Percentiles rank a stretch among this genome's conserved stretches.
Conservation (phyloP, 2,797 vertebrate species). For the Cossypha polioptera region DNA sequence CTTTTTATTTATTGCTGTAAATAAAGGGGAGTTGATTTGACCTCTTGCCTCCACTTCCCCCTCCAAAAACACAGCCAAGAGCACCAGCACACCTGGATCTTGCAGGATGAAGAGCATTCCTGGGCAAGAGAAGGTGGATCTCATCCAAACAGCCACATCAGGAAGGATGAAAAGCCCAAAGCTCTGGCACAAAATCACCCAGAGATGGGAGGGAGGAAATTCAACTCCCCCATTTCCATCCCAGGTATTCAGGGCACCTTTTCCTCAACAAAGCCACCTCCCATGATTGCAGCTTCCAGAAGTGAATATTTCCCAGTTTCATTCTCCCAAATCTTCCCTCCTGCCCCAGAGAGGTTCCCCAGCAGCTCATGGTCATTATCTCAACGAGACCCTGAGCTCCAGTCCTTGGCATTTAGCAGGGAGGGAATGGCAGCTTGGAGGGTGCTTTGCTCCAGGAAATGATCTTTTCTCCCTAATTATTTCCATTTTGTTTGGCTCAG, state of each 20-base stretch:
- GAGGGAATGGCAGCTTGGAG: background rate
- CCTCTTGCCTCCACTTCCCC: background rate
- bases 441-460: slow-evolving; percentile 24
- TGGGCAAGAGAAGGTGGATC: background rate
- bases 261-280: fast-evolving
- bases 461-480: slow-evolving; percentile 23
- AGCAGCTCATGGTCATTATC: background rate
- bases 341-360: background rate
- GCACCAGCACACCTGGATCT: background rate
- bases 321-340: background rate
- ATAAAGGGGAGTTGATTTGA: background rate
- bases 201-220: fast-evolving
- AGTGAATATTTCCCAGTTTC: background rate
- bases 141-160: background rate
- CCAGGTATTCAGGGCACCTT: background rate
- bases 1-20: background rate
- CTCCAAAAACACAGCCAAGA: background rate
- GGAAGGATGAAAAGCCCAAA: background rate
- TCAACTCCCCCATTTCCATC: background rate
- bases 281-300: background rate
- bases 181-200: background rate
- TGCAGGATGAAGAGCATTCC: background rate
- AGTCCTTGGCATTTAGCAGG: background rate
- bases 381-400: background rate
- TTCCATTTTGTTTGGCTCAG: slow-evolving; percentile 22